These are phyloP conservation scores for Tuta absoluta DNA, from an alignment of 2,888 invertebrate species.

Conservation along the genomic window DNA sequence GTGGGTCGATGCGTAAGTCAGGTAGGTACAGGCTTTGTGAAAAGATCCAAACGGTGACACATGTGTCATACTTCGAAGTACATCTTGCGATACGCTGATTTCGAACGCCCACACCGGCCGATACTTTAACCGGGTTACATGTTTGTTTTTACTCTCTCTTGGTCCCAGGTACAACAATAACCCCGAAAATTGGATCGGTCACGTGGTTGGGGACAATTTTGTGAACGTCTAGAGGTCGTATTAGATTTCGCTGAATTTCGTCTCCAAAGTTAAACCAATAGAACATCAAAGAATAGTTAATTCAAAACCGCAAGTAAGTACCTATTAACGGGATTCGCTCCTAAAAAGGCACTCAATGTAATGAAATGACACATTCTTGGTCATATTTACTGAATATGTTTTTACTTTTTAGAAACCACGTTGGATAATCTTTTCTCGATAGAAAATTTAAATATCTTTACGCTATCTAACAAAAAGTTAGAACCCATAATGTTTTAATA, in stretches of 20 bases:
- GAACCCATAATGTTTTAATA: too few species aligned
- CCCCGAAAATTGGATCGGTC: not conserved
- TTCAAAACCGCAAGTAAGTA: too few species aligned
- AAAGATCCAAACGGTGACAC: not conserved
- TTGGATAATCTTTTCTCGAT: too few species aligned
- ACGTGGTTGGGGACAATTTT: not conserved
- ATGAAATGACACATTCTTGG: too few species aligned
- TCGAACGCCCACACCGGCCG: not conserved
- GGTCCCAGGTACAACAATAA: not conserved
- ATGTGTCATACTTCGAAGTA: not conserved
- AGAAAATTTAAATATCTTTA: too few species aligned
- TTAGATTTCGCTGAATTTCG: not conserved
- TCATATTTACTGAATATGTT: too few species aligned
- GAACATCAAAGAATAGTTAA: not conserved
- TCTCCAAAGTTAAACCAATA: not conserved
- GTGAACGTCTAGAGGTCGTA: not conserved
- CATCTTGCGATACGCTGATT: not conserved
- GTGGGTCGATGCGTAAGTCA: not conserved
- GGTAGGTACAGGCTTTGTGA: not conserved
- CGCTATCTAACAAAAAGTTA: too few species aligned
- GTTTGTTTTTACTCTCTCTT: not conserved
- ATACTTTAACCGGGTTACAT: not conserved
- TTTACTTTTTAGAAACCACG: too few species aligned
- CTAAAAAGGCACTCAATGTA: too few species aligned
- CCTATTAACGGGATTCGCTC: too few species aligned